Base-by-base conservation (phyloP, 1,140 invertebrate species). In the Capitella teleta region DNA sequence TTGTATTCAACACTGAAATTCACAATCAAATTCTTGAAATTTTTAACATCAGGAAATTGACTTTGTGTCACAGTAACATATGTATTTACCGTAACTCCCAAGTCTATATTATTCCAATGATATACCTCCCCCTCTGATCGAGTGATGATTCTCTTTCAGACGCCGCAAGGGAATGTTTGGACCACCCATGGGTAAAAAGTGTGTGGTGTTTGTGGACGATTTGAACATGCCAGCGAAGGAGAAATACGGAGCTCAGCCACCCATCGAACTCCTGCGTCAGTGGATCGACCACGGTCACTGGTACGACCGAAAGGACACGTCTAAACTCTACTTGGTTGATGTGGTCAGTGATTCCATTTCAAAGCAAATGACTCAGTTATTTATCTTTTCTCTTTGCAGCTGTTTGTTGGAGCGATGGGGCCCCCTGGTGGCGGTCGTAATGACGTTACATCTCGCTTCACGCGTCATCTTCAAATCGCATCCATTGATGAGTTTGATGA, bases 291-390 rank as follows among this genome's bases (percentile, higher is more conserved):
- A 73, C 50, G 63, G 65, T 5, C 68, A 73, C 49, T 73, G 71
- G 70, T 74, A 72, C 50, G 71, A 74, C 52, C 61, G 54, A 41
- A 73, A 73, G 52, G 71, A 74, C 58, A 73, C 71, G 23, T 61
- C 66, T 24, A 67, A 67, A 54, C 46, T 73, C 5, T 66, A 68
- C 56, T 56, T 74, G 0, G 57, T 56, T 43, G 72, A 74, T 62
- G 64, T 72, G 53, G 85, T 89, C 74, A 75, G 78, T 75, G 14
- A 19, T 38, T 4, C 16, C 1, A 38, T 5, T 38, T 16, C 16
- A 18, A 18, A 6, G 16, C 36, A 2, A 37, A 3, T 16, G 8
- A 40, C 14, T 5, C 37, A 14, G 12, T 40, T 40, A 23, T 40
- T 3, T 38, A 21, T 5, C 8, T 24, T 23, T n/a, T 2, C 37